Conservation (phyloP, 92 coral and sea anemone species). For the Porites rus region DNA sequence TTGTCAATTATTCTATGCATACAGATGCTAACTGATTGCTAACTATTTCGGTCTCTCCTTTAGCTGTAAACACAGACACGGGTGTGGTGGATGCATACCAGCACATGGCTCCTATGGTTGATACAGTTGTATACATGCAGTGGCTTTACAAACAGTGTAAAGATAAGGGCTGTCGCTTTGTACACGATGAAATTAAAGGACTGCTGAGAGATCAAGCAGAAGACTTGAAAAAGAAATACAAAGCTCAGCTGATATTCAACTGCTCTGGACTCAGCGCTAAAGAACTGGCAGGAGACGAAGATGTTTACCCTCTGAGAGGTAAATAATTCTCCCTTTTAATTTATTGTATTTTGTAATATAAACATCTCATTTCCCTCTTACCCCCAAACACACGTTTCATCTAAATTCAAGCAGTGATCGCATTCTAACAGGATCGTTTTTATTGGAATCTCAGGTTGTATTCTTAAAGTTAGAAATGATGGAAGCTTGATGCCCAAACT, state of each 20-base stretch:
- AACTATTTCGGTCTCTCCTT: not conserved
- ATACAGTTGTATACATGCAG: conserved; percentile 52
- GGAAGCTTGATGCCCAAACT: conserved; percentile 39
- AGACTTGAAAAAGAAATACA: conserved; percentile 40
- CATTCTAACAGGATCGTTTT: not conserved
- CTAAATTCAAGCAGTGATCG: not conserved
- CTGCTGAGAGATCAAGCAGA: conserved; percentile 52
- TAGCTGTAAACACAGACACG: conserved; percentile 28
- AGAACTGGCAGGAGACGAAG: conserved; percentile 64
- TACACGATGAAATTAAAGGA: conserved; percentile 37
- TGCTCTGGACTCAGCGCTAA: conserved; percentile 61
- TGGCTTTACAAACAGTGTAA: conserved; percentile 64
- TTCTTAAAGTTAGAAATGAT: conserved; percentile 36
- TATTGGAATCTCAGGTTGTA: not conserved
- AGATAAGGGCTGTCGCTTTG: conserved; percentile 51
- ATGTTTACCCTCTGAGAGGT: conserved; percentile 60
- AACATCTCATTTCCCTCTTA: too few relatives aligned
- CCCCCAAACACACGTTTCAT: not conserved
- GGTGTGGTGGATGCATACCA: conserved; percentile 50
- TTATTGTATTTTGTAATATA: too few relatives aligned
- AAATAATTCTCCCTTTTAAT: not conserved
- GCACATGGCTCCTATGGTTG: conserved; percentile 58
- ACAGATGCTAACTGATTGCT: not conserved
- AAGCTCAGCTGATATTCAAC: conserved; percentile 51
- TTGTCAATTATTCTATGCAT: too few relatives aligned